A percentile compares a stretch with the other conserved stretches of the same genome.
Evolutionary conservation across 2,113 vertebrate species (phyloP).

Genomic region (Equus przewalskii): DNA sequence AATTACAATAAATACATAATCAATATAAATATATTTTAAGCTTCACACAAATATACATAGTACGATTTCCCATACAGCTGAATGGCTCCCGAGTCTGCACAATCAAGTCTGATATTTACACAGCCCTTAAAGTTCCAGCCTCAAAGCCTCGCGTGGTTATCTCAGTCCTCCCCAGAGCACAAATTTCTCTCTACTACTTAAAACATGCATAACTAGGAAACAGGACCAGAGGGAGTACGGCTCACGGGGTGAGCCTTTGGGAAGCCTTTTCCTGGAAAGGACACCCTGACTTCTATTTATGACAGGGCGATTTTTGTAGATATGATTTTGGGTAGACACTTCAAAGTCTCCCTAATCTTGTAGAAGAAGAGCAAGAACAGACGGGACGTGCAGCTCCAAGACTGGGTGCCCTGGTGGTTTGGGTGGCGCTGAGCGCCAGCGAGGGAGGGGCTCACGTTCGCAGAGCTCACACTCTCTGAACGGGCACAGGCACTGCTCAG

Average conservation of each 20-base stretch:
- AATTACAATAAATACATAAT: neutral
- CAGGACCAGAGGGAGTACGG: neutral
- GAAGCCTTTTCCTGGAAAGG: neutral
- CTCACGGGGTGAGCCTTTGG: neutral
- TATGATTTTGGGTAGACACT: neutral
- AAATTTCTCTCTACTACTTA: neutral
- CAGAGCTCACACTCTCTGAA: neutral
- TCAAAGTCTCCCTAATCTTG: neutral
- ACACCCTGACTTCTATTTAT: neutral
- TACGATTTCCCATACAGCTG: neutral
- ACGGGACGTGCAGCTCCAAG: rapidly evolving
- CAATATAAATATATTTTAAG: neutral
- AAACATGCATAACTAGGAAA: neutral
- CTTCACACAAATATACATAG: neutral
- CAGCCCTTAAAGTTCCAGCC: neutral
- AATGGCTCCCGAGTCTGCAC: neutral
- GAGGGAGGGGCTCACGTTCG: neutral
- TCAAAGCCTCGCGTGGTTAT: neutral
- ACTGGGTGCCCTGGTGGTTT: neutral
- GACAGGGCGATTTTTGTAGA: neutral
- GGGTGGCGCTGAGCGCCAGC: rapidly evolving
- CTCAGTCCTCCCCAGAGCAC: neutral
- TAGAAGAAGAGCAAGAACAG: neutral
- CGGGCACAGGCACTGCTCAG: rapidly evolving
- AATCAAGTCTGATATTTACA: neutral